Conservation (phyloP, 1,140 invertebrate species). For the Chymomyza costata region DNA sequence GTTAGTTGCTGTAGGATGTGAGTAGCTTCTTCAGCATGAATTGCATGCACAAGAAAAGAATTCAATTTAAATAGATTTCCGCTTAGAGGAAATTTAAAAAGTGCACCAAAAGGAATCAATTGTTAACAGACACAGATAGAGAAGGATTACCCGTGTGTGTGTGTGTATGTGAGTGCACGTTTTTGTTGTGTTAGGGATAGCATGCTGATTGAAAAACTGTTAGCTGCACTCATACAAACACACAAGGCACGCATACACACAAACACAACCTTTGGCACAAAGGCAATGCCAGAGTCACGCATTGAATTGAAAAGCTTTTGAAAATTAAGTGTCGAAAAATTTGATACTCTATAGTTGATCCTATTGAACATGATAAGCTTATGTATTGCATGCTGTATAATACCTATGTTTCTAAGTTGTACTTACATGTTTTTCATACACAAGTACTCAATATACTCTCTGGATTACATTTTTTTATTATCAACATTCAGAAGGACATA, state of each 20-base stretch:
- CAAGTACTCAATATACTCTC: too few relatives aligned
- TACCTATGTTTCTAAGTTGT: too few relatives aligned
- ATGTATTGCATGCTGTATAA: too few relatives aligned
- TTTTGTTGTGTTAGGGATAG: constrained; percentile 8
- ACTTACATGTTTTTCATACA: too few relatives aligned
- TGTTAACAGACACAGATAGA: constrained; percentile 35
- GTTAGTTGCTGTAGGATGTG: constrained; percentile 17
- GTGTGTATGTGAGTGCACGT: constrained; percentile 23
- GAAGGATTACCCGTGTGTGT: constrained; percentile 2
- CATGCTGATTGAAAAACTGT: constrained; percentile 69
- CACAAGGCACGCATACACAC: constrained; percentile 13
- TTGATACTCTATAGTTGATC: neutral
- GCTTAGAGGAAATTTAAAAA: constrained; percentile 72
- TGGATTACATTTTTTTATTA: too few relatives aligned
- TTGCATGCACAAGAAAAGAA: constrained; percentile 60
- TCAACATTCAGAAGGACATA: too few relatives aligned
- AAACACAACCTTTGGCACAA: constrained; percentile 17
- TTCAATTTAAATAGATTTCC: constrained; percentile 74
- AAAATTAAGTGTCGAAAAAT: too few relatives aligned
- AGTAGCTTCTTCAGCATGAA: constrained; percentile 46
- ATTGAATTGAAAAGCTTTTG: too few relatives aligned
- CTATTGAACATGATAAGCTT: too few relatives aligned
- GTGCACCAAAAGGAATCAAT: constrained; percentile 51
- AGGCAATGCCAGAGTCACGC: constrained; percentile 35
- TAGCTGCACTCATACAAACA: constrained; percentile 54